Evolutionary conservation across 2,888 invertebrate species (phyloP).

Genomic region (Orthonevra nobilis): DNA sequence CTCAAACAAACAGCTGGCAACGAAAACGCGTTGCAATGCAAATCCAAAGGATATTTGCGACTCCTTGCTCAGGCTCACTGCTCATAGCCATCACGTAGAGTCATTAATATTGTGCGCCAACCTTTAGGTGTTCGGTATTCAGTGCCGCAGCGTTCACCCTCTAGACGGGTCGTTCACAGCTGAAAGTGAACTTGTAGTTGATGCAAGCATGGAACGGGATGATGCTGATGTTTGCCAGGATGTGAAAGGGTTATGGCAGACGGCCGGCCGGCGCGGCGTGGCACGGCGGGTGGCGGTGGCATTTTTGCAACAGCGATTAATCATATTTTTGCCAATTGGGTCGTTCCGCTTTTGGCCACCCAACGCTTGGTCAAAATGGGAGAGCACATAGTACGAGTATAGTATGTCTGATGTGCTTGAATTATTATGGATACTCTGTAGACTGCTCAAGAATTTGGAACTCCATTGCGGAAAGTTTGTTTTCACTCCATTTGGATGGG

Average conservation of each 20-base stretch:
- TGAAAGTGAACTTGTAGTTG: conserved; percentile 41
- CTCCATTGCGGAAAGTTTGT: conserved; percentile 32
- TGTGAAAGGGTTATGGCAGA: conserved; percentile 27
- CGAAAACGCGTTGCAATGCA: conserved; percentile 51
- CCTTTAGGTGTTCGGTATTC: conserved; percentile 25
- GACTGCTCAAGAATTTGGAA: conserved; percentile 11
- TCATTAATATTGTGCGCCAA: conserved; percentile 67
- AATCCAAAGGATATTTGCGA: conserved; percentile 38
- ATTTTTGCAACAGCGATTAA: conserved; percentile 75
- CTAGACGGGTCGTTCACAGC: too few relatives aligned
- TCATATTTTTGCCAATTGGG: conserved; percentile 78
- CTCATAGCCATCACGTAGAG: conserved; percentile 62
- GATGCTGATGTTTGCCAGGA: conserved; percentile 34
- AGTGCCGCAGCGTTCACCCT: not conserved
- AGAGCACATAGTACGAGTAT: too few relatives aligned
- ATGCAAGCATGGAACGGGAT: not conserved
- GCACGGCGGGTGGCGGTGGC: conserved; percentile 66
- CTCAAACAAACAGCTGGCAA: conserved; percentile 51
- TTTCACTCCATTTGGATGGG: conserved; percentile 13
- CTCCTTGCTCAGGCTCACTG: conserved; percentile 5
- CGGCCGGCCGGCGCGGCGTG: conserved; percentile 1
- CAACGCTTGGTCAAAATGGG: conserved; percentile 13
- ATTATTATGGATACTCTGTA: too few relatives aligned
- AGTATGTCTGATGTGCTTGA: conserved; percentile 21
- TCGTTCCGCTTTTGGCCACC: conserved; percentile 73